Base-by-base conservation (phyloP, 2,113 vertebrate species). In the Serinus canaria region DNA sequence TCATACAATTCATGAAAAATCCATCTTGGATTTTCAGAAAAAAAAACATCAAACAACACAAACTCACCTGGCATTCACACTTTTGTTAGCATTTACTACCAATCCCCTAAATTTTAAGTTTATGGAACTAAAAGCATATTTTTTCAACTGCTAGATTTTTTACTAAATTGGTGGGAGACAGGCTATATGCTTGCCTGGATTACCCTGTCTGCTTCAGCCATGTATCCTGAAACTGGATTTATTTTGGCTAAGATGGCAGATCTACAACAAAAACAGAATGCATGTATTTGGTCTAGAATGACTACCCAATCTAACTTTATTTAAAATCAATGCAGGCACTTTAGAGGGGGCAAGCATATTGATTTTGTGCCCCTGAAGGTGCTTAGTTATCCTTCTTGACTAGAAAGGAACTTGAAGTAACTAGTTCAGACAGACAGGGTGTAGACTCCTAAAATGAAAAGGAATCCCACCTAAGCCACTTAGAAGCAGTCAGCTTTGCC, bases 41-140 rank as follows among this genome's bases (percentile, higher is more conserved):
- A 18, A 47, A 31, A 7, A 1, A 1, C 5, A 46, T 20, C 30
- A 44, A 46, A 55, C 25, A 52, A 7, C 33, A 41, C 14, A 46
- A 25, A 24, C 25, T 23, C 25, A 19, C 7, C 3, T 5, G 4
- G 15, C 11, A 37, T 30, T 24, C 59, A 68, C 9, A 37, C 4
- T 35, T 19, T 24, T n/a, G n/a, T 4, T 52, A 17, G 8, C 10
- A 49, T 20, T 27, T 75, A 43, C 13, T 15, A 64, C 15, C 13
- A 73, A 66, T 33, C 6, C 7, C 9, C 3, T n/a, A 6, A 14
- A 46, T 70, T 82, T 85, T 28, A 49, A 44, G 11, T 28, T 4
- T n/a, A 7, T 11, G 8, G 25, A 41, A 31, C 23, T 37, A n/a
- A 78, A 78, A 47, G 9, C 0, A 7, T 10, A 0, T 20, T 46